Conservation (phyloP, 2,113 vertebrate genomes). For the Notechis scutatus region DNA sequence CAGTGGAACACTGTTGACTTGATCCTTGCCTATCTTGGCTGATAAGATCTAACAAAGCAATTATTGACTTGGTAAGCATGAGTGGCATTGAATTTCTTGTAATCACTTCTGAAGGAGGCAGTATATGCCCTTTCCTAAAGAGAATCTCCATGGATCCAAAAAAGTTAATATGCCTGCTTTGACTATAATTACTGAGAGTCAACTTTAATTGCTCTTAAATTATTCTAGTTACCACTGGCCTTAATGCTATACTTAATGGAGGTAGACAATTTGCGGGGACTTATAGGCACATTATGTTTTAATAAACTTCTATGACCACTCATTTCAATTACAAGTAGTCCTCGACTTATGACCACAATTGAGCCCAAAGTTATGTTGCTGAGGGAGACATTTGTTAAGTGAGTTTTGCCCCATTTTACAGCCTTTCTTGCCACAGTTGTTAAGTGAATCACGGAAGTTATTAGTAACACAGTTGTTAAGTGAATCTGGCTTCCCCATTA, state of each 20-base stretch:
- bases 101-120: not conserved
- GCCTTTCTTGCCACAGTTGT: not conserved
- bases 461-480: not conserved
- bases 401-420: not conserved
- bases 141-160: not conserved
- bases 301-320: not conserved
- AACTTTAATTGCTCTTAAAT: not conserved
- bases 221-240: not conserved
- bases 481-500: not conserved
- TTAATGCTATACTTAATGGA: not conserved
- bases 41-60: not conserved
- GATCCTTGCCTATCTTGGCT: not conserved
- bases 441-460: not conserved
- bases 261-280: not conserved
- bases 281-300: not conserved
- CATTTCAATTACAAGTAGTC: not conserved
- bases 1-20: not conserved
- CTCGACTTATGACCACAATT: not conserved
- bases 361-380: not conserved
- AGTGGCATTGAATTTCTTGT: not conserved
- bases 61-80: not conserved
- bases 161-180: not conserved
- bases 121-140: not conserved
- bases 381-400: not conserved
- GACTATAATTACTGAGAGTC: not conserved